phyloP scores from a whole-genome alignment of 2,797 vertebrate genomes.

The Periophthalmus magnuspinnatus region DNA sequence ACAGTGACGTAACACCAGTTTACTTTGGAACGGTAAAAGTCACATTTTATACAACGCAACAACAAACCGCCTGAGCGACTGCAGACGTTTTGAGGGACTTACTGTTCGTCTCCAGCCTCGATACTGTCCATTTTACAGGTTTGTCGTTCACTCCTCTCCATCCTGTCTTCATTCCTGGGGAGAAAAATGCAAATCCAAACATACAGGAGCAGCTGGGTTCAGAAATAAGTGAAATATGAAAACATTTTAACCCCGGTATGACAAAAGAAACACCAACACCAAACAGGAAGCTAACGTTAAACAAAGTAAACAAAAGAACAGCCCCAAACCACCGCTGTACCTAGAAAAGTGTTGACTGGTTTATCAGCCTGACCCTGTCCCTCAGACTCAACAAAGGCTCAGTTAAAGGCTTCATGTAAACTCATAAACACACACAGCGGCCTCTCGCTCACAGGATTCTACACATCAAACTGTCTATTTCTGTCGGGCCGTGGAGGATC shows the following conservation, averaged over 20 bases:
- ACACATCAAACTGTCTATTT: slow-evolving; percentile 66
- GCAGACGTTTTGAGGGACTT: slow-evolving; percentile 54
- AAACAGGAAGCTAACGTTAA: no score
- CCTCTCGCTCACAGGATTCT: slow-evolving; percentile 51
- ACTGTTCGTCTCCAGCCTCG: slow-evolving; percentile 92
- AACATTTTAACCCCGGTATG: background rate
- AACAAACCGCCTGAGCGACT: no score
- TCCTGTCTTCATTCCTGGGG: slow-evolving; percentile 92
- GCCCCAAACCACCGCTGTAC: background rate
- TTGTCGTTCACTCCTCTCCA: slow-evolving; percentile 85
- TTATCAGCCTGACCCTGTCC: background rate
- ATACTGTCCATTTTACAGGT: slow-evolving; percentile 94
- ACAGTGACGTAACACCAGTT: background rate
- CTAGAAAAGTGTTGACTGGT: background rate
- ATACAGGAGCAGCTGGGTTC: background rate
- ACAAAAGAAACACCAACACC: background rate
- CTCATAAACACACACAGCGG: slow-evolving; percentile 33
- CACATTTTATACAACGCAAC: no score
- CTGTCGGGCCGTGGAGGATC: slow-evolving; percentile 57
- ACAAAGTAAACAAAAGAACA: no score
- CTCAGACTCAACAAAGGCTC: slow-evolving; percentile 27
- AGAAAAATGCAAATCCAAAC: background rate
- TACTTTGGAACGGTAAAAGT: background rate
- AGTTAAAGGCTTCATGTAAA: slow-evolving; percentile 41
- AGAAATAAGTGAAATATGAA: background rate